Base-by-base conservation (phyloP, 2,888 invertebrate species). In the Lycophotia porphyrea region DNA sequence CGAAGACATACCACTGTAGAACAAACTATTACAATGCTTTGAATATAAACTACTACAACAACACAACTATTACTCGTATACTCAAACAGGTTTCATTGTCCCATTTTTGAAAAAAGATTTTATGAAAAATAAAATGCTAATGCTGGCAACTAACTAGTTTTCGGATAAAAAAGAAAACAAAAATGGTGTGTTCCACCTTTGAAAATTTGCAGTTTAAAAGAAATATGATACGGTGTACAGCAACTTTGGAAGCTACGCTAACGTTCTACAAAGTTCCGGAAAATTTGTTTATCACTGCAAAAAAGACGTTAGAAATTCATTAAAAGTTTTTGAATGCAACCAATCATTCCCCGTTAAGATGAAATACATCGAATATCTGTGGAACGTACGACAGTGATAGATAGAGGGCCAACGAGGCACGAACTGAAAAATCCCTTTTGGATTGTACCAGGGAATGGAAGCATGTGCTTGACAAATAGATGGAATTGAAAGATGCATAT, bases 371-470 rank as follows among this genome's bases (percentile, higher is more conserved):
- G 75, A 87, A 79, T 74, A 55, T 80, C 72, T 65, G 39, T 66
- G 66, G 39, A 71, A 69, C 75, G 66, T 65, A 71, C 34, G 85
- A 87, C 87, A 73, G 84, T 87, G 88, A 89, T 84, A 78, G 87
- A 89, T 89, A 83, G 89, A 81, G 68, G 79, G 72, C 83, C 82
- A 84, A 78, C 76, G 78, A 73, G 78, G 44, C 72, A 80, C 74
- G 72, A 77, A 85, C 82, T 87, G 88, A 87, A 87, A 88, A 88
- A 88, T 88, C 81, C 71, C 75, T 84, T 85, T 84, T 71, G 73
- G 72, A 81, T 83, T 82, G 68, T 69, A 73, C 34, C 67, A 47
- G 36, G 71, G 55, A 71, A 71, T 77, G 74, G 74, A 74, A 76
- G 60, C 34, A 52, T 77, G 55, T 71, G 61, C 70, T 64, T 69